Conservation (phyloP, 2,888 invertebrate genomes). For the Agriopis leucophaearia region DNA sequence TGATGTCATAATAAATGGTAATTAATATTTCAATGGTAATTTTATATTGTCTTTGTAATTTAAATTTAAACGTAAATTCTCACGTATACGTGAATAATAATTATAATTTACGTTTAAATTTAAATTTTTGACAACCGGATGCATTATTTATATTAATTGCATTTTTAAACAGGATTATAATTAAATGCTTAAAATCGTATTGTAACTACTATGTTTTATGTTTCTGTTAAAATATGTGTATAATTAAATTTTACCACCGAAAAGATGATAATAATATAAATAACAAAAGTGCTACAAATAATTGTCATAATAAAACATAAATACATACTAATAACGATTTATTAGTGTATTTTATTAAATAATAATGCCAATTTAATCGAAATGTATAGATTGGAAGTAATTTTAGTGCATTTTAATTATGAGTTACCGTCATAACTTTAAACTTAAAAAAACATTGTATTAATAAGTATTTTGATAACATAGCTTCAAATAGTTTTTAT, state of each 20-base stretch:
- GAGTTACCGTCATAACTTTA: no score
- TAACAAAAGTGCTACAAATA: background rate
- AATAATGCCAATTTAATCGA: no score
- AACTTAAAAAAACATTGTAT: background rate
- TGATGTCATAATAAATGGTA: background rate
- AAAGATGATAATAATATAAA: no score
- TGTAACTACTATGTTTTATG: background rate
- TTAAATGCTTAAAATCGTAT: background rate
- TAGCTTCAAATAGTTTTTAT: slow-evolving; percentile 6
- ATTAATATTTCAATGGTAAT: background rate
- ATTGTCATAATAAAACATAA: background rate
- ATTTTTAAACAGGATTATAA: slow-evolving; percentile 9
- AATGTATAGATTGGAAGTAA: no score
- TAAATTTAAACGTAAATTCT: no score
- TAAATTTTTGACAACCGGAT: background rate
- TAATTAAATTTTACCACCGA: background rate
- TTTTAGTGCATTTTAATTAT: no score
- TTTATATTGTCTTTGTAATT: slow-evolving; percentile 3
- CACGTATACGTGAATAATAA: background rate
- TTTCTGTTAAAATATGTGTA: background rate
- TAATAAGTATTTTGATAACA: background rate
- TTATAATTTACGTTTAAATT: background rate
- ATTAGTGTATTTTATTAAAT: background rate
- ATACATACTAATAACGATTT: background rate
- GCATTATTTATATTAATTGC: slow-evolving; percentile 8